phyloP scores from a whole-genome alignment of 2,797 vertebrate species.

The Mormyrus proboscirostris region DNA sequence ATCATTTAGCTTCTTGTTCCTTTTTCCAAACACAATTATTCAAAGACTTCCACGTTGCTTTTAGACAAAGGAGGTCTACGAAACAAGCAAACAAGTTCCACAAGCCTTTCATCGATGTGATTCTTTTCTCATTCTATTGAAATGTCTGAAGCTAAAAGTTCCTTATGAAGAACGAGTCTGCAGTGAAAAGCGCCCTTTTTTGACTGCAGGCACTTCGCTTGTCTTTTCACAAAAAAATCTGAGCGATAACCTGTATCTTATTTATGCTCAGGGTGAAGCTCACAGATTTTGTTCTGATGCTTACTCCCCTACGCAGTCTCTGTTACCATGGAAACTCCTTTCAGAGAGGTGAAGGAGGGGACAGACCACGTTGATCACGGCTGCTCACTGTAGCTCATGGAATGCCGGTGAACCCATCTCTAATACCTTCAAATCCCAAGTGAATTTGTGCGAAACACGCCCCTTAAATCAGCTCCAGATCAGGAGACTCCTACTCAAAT shows the following conservation, averaged over 20 bases:
- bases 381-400: constrained; percentile 43
- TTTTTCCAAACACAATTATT: not conserved
- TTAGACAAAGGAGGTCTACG: constrained; percentile 1
- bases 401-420: constrained; percentile 50
- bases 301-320: constrained; percentile 40
- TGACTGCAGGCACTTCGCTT: not conserved
- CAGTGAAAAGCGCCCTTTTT: not conserved
- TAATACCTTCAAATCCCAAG: constrained; percentile 24
- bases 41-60: not conserved
- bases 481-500: constrained; percentile 4
- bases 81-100: not conserved
- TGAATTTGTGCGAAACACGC: constrained; percentile 9
- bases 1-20: not conserved
- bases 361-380: constrained; percentile 47
- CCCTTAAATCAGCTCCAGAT: not conserved
- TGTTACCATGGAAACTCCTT: constrained; percentile 45
- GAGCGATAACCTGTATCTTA: constrained; percentile 7
- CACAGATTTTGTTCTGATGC: constrained; percentile 1
- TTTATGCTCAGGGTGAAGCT: constrained; percentile 9
- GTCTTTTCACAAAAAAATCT: not conserved
- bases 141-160: not conserved
- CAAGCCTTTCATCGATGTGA: not conserved
- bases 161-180: not conserved
- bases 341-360: constrained; percentile 53
- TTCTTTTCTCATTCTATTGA: not conserved